A percentile compares a stretch with the other conserved stretches of the same genome.
Conservation (phyloP, 1,140 invertebrate species). For the Sycobia sp. region DNA sequence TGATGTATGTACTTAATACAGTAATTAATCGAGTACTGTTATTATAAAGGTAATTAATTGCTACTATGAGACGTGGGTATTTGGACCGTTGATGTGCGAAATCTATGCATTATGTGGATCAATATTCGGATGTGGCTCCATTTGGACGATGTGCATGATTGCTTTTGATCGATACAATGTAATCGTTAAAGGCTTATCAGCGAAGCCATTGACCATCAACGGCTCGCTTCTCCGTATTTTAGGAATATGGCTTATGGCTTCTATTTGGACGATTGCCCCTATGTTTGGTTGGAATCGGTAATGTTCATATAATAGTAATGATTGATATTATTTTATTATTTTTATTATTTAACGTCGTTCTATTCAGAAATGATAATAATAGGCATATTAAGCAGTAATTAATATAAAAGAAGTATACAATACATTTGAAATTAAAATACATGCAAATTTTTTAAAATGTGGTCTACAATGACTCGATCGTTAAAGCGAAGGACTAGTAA, state of each 20-base stretch:
- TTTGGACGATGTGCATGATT: slow-evolving; percentile 83
- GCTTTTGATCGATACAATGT: slow-evolving; percentile 84
- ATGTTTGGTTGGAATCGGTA: slow-evolving; percentile 72
- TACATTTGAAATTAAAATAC: not conserved
- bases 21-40: no score
- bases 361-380: not conserved
- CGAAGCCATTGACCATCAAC: slow-evolving; percentile 71
- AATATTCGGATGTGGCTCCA: slow-evolving; percentile 79
- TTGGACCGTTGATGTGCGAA: slow-evolving; percentile 81
- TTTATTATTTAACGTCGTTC: no score
- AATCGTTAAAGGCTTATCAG: slow-evolving; percentile 73
- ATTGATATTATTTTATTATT: no score
- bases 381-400: not conserved
- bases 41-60: slow-evolving; percentile 78
- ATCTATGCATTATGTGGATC: slow-evolving; percentile 80
- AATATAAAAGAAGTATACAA: not conserved
- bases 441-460: not conserved
- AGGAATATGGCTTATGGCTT: slow-evolving; percentile 72
- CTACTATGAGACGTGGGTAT: slow-evolving; percentile 85
- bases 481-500: no score
- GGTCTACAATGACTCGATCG: not conserved
- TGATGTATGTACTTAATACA: no score
- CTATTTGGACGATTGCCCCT: slow-evolving; percentile 73
- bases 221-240: slow-evolving; percentile 71
- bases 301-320: not conserved